phyloP scores from a whole-genome alignment of 2,113 vertebrate genomes.

The Meriones unguiculatus region DNA sequence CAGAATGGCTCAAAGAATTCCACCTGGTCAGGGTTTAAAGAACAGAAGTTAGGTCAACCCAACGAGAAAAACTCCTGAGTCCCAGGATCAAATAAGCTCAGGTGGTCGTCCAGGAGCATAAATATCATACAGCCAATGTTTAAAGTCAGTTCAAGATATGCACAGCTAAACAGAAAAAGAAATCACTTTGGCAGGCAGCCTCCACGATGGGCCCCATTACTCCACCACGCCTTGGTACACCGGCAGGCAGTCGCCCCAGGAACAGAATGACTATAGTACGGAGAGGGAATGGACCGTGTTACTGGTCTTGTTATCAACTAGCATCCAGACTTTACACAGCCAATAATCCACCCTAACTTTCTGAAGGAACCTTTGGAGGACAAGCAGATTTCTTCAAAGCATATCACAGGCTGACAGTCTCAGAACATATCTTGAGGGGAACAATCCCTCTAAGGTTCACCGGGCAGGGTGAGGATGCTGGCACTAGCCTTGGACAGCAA shows the following conservation, averaged over 20 bases:
- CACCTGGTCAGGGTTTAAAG: slow-evolving; percentile 84
- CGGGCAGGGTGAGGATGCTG: accelerated
- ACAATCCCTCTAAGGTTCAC: too few species aligned
- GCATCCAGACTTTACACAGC: not conserved
- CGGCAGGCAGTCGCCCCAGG: not conserved
- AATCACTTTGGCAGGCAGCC: too few species aligned
- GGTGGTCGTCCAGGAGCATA: too few species aligned
- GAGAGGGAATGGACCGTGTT: not conserved
- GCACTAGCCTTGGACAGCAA: not conserved
- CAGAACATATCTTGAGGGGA: accelerated
- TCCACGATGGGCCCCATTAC: accelerated
- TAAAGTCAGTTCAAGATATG: not conserved
- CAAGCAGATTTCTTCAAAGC: not conserved
- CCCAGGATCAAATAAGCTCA: not conserved
- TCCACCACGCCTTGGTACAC: not conserved
- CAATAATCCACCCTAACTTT: not conserved
- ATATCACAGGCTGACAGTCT: not conserved
- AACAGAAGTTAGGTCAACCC: not conserved
- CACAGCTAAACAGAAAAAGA: not conserved
- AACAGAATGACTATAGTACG: not conserved
- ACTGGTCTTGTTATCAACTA: not conserved
- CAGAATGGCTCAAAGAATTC: slow-evolving; percentile 98
- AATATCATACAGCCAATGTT: not conserved
- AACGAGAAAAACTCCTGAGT: not conserved
- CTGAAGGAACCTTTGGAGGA: not conserved